Evolutionary conservation across 2,113 vertebrate genomes (phyloP).

Genomic region (Drymodes brunneopygia): DNA sequence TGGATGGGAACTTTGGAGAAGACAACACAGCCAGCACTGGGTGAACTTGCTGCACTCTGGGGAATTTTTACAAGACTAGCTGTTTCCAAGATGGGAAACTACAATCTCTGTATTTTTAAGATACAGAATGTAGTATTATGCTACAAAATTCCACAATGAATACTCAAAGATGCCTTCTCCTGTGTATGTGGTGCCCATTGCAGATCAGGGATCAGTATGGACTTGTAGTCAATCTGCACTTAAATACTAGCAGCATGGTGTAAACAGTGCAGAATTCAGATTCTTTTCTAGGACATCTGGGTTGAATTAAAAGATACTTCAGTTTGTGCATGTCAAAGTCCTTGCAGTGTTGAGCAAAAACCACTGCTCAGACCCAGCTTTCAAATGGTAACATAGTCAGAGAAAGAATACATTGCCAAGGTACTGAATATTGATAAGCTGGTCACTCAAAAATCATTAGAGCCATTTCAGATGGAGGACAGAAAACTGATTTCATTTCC

Average conservation of each 20-base stretch:
- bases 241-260: neutral
- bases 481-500: neutral
- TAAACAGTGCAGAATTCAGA: neutral
- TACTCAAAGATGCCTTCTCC: neutral
- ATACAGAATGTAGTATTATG: neutral
- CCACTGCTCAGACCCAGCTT: neutral
- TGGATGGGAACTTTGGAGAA: neutral
- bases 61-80: neutral
- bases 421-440: neutral
- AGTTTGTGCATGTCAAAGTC: neutral
- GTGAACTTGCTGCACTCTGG: neutral
- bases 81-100: neutral
- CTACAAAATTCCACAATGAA: neutral
- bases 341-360: neutral
- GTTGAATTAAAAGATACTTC: neutral
- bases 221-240: neutral
- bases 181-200: rapidly evolving
- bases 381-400: neutral
- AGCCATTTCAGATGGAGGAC: neutral
- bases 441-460: neutral
- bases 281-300: neutral
- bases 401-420: neutral
- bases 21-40: neutral
- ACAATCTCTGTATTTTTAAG: neutral
- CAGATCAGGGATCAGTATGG: neutral